These are phyloP conservation scores for Heterotis niloticus DNA, from an alignment of 2,113 vertebrate species.

Conservation along the genomic window DNA sequence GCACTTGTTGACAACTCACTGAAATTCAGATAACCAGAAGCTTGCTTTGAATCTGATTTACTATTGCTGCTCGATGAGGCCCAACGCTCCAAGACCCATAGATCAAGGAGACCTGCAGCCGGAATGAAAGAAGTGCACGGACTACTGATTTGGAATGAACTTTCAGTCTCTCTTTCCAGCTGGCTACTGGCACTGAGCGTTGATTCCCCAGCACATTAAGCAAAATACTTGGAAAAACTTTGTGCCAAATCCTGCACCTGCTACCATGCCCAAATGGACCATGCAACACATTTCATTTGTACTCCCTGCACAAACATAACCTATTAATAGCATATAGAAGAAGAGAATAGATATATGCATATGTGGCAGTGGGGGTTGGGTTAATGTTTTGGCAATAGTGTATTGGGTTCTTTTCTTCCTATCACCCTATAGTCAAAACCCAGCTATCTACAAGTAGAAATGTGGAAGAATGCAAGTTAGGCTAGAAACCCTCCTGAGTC, in stretches of 20 bases:
- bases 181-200: slow-evolving; percentile 16
- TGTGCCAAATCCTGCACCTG: not conserved
- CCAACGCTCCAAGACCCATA: not conserved
- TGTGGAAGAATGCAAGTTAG: not conserved
- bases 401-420: too few species aligned
- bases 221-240: not conserved
- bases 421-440: too few species aligned
- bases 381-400: too few species aligned
- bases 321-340: too few species aligned
- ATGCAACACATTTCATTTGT: slow-evolving; percentile 18
- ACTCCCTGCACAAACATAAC: slow-evolving; percentile 12
- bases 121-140: not conserved
- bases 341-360: too few species aligned
- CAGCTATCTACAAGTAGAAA: too few species aligned
- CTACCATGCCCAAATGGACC: not conserved
- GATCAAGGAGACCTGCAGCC: not conserved
- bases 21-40: too few species aligned
- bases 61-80: not conserved
- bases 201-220: slow-evolving; percentile 10
- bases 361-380: too few species aligned
- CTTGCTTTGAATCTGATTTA: too few species aligned
- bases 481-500: too few species aligned
- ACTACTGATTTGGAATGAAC: not conserved
- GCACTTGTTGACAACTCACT: too few species aligned
- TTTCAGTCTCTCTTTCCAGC: slow-evolving; percentile 4